Percentiles rank a stretch among this genome's conserved stretches.
These are phyloP conservation scores for Caenorhabditis sp. DNA, from an alignment of 2,888 invertebrate genomes.

Conservation along the genomic window DNA sequence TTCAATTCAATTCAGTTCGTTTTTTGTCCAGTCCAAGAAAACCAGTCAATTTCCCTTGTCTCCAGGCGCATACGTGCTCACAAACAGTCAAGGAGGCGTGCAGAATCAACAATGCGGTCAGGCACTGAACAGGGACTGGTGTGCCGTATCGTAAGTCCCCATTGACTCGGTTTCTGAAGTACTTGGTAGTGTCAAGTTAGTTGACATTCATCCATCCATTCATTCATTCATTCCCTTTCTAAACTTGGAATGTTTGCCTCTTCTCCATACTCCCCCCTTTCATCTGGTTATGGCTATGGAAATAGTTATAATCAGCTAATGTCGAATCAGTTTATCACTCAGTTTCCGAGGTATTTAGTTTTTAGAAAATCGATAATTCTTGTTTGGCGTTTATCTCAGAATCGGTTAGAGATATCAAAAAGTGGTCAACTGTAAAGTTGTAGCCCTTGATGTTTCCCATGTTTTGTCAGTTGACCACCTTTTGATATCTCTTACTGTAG, in stretches of 20 bases:
- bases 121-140: constrained; percentile 61
- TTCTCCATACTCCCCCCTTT: constrained; percentile 11
- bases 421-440: too few species aligned
- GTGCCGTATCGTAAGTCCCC: constrained; percentile 60
- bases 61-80: constrained; percentile 42
- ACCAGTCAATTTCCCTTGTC: not conserved
- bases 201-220: too few species aligned
- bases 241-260: constrained; percentile 40
- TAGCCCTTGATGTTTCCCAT: too few species aligned
- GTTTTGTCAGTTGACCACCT: too few species aligned
- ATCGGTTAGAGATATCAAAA: too few species aligned
- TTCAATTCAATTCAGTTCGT: too few species aligned
- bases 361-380: too few species aligned
- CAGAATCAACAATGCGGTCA: constrained; percentile 58
- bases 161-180: not conserved
- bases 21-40: too few species aligned
- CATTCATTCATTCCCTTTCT: constrained; percentile 23
- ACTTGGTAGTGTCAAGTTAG: too few species aligned
- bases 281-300: not conserved
- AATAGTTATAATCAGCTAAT: constrained; percentile 6
- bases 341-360: constrained; percentile 30
- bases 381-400: too few species aligned
- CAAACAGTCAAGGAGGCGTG: constrained; percentile 44
- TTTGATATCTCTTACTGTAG: too few species aligned
- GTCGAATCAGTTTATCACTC: not conserved